phyloP scores from a whole-genome alignment of 2,888 invertebrate species.

The Penaeus monodon region DNA sequence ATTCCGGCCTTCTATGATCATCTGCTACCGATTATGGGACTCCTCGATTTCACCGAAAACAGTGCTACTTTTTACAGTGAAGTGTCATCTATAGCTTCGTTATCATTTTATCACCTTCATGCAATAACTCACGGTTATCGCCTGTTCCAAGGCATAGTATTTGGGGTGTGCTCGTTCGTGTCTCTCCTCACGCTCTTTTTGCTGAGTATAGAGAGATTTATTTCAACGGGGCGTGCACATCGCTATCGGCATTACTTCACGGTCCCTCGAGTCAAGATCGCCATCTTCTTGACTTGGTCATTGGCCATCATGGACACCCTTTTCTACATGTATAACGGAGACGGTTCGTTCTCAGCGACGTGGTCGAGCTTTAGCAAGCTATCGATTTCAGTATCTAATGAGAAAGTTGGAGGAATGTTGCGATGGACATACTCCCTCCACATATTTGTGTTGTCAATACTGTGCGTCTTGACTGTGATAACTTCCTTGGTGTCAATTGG shows the following conservation, averaged over 20 bases:
- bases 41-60: not conserved
- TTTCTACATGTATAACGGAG: not conserved
- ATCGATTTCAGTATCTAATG: not conserved
- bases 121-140: too few relatives aligned
- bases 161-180: slow-evolving; percentile 1
- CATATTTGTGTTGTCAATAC: not conserved
- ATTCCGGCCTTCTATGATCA: slow-evolving; percentile 29
- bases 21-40: slow-evolving; percentile 14
- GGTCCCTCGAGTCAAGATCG: not conserved
- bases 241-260: slow-evolving; percentile 20
- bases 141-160: slow-evolving; percentile 5
- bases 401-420: not conserved
- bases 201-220: slow-evolving; percentile 30
- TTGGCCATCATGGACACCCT: slow-evolving; percentile 7
- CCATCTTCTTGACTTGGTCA: slow-evolving; percentile 14
- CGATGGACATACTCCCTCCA: not conserved
- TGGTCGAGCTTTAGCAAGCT: slow-evolving; percentile 27
- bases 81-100: not conserved
- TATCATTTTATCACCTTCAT: too few relatives aligned
- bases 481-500: slow-evolving; percentile 34
- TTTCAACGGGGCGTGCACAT: not conserved
- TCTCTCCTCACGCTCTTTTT: slow-evolving; percentile 27
- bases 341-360: not conserved
- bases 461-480: slow-evolving; percentile 11
- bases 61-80: too few relatives aligned